Conservation (phyloP, 2,888 invertebrate genomes). For the Yponomeuta malinellus region DNA sequence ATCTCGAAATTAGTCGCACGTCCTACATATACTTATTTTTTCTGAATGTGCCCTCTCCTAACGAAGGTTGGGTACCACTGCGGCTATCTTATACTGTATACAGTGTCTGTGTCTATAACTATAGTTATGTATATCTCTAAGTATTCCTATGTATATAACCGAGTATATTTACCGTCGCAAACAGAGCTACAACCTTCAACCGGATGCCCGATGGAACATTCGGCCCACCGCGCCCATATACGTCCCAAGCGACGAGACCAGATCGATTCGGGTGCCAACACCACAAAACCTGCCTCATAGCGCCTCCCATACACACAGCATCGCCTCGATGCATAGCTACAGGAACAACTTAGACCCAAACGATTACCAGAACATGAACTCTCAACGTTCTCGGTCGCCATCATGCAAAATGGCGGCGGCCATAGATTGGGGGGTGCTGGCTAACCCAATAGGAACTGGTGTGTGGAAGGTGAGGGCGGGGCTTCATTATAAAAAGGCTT, state of each 20-base stretch:
- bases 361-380: conserved; percentile 59
- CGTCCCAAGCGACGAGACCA: conserved; percentile 60
- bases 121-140: not conserved
- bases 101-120: not conserved
- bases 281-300: conserved; percentile 67
- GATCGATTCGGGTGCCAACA: conserved; percentile 52
- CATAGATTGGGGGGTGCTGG: conserved; percentile 68
- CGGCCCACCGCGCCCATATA: conserved; percentile 72
- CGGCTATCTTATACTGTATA: not conserved
- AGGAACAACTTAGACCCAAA: conserved; percentile 68
- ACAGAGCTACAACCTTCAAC: conserved; percentile 73
- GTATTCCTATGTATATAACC: conserved; percentile 34
- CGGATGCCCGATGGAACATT: conserved; percentile 64
- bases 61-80: too few species aligned
- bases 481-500: conserved; percentile 48
- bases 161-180: conserved; percentile 3
- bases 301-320: conserved; percentile 69
- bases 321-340: conserved; percentile 73
- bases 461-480: conserved; percentile 76
- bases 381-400: conserved; percentile 64
- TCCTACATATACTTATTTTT: too few species aligned
- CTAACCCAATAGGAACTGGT: conserved; percentile 48
- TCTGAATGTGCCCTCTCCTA: not conserved
- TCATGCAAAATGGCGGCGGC: conserved; percentile 73
- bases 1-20: too few species aligned